Base-by-base conservation (phyloP, 2,888 invertebrate species). In the Apamea monoglypha region DNA sequence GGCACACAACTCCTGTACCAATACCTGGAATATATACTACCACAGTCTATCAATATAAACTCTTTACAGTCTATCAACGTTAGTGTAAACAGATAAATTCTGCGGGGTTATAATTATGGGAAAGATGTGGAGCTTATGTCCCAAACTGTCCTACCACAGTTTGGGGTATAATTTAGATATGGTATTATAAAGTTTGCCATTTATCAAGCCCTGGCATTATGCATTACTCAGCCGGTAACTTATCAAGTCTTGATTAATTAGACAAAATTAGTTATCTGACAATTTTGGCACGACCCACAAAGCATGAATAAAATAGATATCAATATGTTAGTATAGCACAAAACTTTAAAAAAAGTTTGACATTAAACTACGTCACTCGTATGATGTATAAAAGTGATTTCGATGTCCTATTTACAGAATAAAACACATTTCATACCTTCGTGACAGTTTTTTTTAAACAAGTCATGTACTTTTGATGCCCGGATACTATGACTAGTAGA, bases 1-100 rank as follows among this genome's bases (percentile, higher is more conserved):
- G 76, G 82, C 81, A 86, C 78, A 78, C 76, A 70, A 84, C 78
- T 72, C 77, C 79, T 76, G 61, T 64, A 66, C 18, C 36, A 25
- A 50, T 80, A 88, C 86, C 81, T 84, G 80, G 75, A 78, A 82
- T 76, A 61, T 69, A 44, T 53, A 83, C 12, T 40, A 18, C 56
- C 83, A 83, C 78, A 81, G 80, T 53, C 47, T 68, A 77, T 16
- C 3, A 56, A 63, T 29, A 36, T 83, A 25, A 47, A 40, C 29
- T 16, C 2, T 3, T 56, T 47, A 21, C 83, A 68, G 76, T 76
- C 1, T 1, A 36, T 36, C 64, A 50, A 78, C 18, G 53, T 16
- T 1, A 16, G 29, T 16, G 0, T 76, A 40, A 40, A 7, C 40
- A 50, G 12, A 40, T 4, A n/a, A 7, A 61, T 36, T 29, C 21